Percentiles rank a stretch among this genome's conserved stretches.
These are phyloP conservation scores for Argyresthia albistria DNA, from an alignment of 2,888 invertebrate genomes.

Conservation along the genomic window DNA sequence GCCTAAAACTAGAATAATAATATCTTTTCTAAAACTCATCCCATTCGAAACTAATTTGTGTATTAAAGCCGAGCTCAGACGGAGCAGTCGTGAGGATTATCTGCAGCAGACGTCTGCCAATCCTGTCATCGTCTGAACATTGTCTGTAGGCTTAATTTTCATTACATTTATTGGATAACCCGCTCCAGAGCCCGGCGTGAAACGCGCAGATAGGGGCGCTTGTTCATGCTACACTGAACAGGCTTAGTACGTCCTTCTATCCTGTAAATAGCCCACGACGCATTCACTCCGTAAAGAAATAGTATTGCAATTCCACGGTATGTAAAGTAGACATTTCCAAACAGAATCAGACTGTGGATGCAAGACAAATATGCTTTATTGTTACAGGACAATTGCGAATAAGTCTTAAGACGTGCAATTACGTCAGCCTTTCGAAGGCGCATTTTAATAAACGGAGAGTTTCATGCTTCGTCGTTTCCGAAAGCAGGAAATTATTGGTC, in stretches of 20 bases:
- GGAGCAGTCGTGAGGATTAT: constrained; percentile 41
- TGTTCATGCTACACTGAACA: constrained; percentile 66
- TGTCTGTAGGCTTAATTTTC: constrained; percentile 65
- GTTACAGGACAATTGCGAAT: constrained; percentile 11
- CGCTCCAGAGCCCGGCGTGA: constrained; percentile 54
- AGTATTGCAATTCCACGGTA: not conserved
- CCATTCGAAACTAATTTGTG: constrained; percentile 35
- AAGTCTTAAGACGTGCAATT: constrained; percentile 18
- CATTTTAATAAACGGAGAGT: constrained; percentile 38
- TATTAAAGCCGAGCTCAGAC: constrained; percentile 29
- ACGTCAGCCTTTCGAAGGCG: constrained; percentile 19
- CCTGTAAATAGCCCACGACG: no score
- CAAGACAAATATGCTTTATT: constrained; percentile 7
- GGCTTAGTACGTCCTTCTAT: no score
- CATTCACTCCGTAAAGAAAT: not conserved
- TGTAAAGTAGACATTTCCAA: not conserved
- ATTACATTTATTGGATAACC: constrained; percentile 72
- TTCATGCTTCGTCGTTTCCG: constrained; percentile 31
- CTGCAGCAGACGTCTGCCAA: constrained; percentile 52
- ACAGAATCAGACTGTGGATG: not conserved
- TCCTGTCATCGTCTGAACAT: constrained; percentile 32
- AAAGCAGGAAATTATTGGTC: constrained; percentile 33
- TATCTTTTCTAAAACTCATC: constrained; percentile 7
- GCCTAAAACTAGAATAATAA: not conserved
- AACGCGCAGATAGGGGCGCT: constrained; percentile 58